Percentiles rank a stretch among this genome's conserved stretches.
phyloP scores from a whole-genome alignment of 2,888 invertebrate species.

The Slavum lentiscoides region DNA sequence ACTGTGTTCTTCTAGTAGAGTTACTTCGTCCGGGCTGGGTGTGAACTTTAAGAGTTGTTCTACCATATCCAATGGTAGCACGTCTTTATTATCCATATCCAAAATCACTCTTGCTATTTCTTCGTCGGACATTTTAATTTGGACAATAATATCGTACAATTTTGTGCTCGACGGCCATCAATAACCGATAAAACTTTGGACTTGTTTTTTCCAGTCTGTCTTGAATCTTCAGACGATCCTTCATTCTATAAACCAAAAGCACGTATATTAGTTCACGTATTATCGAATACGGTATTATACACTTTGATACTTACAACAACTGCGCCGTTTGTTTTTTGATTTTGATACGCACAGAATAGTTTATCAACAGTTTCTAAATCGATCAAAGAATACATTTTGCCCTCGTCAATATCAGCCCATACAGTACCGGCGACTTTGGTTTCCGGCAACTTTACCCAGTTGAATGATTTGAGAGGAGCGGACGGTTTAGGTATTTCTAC shows the following conservation, averaged over 20 bases:
- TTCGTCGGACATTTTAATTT: conserved; percentile 93
- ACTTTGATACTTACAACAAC: conserved; percentile 61
- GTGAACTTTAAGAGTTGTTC: conserved; percentile 96
- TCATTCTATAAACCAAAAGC: conserved; percentile 67
- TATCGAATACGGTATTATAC: neutral
- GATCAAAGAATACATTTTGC: conserved; percentile 86
- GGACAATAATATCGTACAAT: conserved; percentile 94
- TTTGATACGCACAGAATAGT: conserved; percentile 93
- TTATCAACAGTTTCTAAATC: conserved; percentile 90
- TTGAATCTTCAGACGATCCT: conserved; percentile 85
- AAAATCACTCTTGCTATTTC: conserved; percentile 91
- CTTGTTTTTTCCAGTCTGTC: conserved; percentile 76
- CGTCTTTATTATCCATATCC: conserved; percentile 92
- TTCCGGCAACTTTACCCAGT: conserved; percentile 95
- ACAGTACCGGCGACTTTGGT: conserved; percentile 89
- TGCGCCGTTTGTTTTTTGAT: conserved; percentile 74
- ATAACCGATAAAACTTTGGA: conserved; percentile 89
- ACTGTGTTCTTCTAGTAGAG: conserved; percentile 87
- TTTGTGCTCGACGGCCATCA: conserved; percentile 93
- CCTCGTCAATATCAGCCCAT: conserved; percentile 93
- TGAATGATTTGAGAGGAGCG: conserved; percentile 92
- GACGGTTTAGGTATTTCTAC: conserved; percentile 80
- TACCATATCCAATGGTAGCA: conserved; percentile 95
- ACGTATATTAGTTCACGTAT: neutral
- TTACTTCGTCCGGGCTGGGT: conserved; percentile 92